Percentiles rank a stretch among this genome's conserved stretches.
Evolutionary conservation across 2,888 invertebrate species (phyloP).

Genomic region (Cyrtodaria siliqua): DNA sequence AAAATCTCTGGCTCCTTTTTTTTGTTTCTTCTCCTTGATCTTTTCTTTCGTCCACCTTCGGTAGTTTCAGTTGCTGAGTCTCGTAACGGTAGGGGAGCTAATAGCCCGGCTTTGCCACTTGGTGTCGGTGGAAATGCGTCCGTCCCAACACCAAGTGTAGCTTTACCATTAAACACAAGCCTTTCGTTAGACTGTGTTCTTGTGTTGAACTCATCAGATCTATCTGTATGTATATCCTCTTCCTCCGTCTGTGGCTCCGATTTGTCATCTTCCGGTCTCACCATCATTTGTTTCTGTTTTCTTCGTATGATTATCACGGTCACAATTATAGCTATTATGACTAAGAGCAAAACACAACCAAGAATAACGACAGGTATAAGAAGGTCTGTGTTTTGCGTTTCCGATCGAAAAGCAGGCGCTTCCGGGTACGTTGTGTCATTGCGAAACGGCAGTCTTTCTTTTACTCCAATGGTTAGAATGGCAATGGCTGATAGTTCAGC

Average conservation of each 20-base stretch:
- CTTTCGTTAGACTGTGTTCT: slow-evolving; percentile 28
- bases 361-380: slow-evolving; percentile 57
- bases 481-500: slow-evolving; percentile 43
- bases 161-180: slow-evolving; percentile 39
- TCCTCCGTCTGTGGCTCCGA: slow-evolving; percentile 65
- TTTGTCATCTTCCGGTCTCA: slow-evolving; percentile 44
- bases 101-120: slow-evolving; percentile 14
- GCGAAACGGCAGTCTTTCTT: slow-evolving; percentile 25
- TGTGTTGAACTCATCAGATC: slow-evolving; percentile 28
- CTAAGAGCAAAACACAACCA: slow-evolving; percentile 42
- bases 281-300: slow-evolving; percentile 41
- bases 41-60: slow-evolving; percentile 52
- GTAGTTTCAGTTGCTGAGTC: slow-evolving; percentile 60
- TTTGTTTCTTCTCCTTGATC: slow-evolving; percentile 64
- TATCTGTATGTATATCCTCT: slow-evolving; percentile 58
- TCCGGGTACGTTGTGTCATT: slow-evolving; percentile 32
- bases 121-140: slow-evolving; percentile 32
- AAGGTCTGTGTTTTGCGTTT: slow-evolving; percentile 20
- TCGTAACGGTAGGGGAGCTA: slow-evolving; percentile 60
- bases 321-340: slow-evolving; percentile 43
- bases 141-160: slow-evolving; percentile 34
- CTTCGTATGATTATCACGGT: slow-evolving; percentile 30
- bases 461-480: slow-evolving; percentile 42
- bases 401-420: background rate
- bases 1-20: slow-evolving; percentile 70